These are phyloP conservation scores for Deroptyus accipitrinus DNA, from an alignment of 2,113 vertebrate genomes.

Conservation along the genomic window DNA sequence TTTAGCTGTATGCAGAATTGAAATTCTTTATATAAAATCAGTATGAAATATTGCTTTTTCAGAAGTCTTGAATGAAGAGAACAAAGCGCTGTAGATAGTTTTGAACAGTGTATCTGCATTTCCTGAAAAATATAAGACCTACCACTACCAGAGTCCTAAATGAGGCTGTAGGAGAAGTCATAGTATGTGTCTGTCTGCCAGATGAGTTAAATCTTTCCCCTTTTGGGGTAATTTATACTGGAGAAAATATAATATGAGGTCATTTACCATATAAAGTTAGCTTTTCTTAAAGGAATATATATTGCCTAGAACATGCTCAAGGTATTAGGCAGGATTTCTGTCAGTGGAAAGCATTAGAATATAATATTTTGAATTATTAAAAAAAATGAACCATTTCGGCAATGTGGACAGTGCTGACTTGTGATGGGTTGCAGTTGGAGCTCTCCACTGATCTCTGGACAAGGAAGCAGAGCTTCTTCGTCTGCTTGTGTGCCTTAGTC, in stretches of 20 bases:
- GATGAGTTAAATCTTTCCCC: conserved; percentile 18
- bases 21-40: background rate
- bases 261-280: background rate
- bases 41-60: background rate
- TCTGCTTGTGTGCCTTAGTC: background rate
- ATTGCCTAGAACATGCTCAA: background rate
- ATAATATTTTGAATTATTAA: background rate
- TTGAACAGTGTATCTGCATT: background rate
- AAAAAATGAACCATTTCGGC: background rate
- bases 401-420: background rate
- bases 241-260: background rate
- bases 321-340: background rate
- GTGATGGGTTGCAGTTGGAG: background rate
- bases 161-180: background rate
- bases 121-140: background rate
- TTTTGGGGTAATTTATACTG: background rate
- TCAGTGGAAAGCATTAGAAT: background rate
- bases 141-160: background rate
- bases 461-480: background rate
- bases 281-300: background rate
- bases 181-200: background rate
- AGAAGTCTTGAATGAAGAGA: background rate
- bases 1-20: background rate
- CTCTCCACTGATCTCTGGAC: background rate
- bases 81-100: background rate